Conservation (phyloP, 2,888 invertebrate genomes). For the Tachina lurida region DNA sequence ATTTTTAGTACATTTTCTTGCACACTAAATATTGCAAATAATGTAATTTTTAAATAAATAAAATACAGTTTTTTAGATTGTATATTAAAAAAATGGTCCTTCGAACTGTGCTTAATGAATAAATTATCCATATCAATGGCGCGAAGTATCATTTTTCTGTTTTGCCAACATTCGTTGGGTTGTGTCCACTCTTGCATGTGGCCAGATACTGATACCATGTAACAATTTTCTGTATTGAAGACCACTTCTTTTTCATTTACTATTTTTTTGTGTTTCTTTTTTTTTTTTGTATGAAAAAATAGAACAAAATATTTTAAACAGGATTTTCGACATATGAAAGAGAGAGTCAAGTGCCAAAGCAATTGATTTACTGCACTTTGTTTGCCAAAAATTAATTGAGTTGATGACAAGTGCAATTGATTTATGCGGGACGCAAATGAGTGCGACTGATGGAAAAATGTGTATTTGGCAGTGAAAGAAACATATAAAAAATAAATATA, state of each 20-base stretch:
- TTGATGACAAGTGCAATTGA: constrained; percentile 83
- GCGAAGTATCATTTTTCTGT: not conserved
- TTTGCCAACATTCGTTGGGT: constrained; percentile 28
- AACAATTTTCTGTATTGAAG: constrained; percentile 63
- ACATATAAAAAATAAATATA: constrained; percentile 15
- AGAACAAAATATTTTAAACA: constrained; percentile 5
- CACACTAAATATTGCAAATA: no score
- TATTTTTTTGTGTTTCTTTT: not conserved
- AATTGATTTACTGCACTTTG: constrained; percentile 82
- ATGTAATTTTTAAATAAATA: no score
- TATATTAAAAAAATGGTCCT: no score
- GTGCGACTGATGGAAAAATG: constrained; percentile 74
- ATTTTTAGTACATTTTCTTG: no score
- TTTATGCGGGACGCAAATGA: constrained; percentile 82
- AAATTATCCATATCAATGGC: not conserved
- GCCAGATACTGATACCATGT: constrained; percentile 54
- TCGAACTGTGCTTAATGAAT: no score
- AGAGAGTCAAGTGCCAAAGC: constrained; percentile 78
- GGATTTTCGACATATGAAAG: constrained; percentile 24
- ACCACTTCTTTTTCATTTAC: constrained; percentile 60
- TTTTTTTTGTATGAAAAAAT: not conserved
- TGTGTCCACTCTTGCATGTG: not conserved
- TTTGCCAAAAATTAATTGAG: constrained; percentile 83
- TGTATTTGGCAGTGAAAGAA: constrained; percentile 41
- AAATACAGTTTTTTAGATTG: no score